Evolutionary conservation across 2,797 vertebrate genomes (phyloP).

Genomic region (Alosa sapidissima): DNA sequence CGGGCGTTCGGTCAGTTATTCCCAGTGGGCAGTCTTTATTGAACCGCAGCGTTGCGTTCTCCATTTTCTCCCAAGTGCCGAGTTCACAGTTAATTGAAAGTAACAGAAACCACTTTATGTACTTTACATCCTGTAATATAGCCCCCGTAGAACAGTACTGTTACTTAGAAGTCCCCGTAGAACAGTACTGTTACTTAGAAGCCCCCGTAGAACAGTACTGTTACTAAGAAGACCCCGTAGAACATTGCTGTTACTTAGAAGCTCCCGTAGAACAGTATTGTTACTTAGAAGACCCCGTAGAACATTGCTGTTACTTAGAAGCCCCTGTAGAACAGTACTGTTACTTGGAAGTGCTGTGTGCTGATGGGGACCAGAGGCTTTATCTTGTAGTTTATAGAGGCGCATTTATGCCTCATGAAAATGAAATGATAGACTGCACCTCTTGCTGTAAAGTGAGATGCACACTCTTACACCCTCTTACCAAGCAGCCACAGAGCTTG

Average conservation of each 20-base stretch:
- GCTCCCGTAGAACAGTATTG: too few relatives aligned
- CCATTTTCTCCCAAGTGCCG: not conserved
- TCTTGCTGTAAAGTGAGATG: not conserved
- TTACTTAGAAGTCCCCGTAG: not conserved
- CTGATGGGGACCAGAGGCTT: not conserved
- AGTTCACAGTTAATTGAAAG: slow-evolving; percentile 21
- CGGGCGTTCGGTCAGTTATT: not conserved
- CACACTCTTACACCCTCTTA: not conserved
- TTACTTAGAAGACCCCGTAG: not conserved
- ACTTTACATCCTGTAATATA: not conserved
- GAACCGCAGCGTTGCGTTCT: not conserved
- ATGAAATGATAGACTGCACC: not conserved
- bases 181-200: not conserved
- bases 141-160: not conserved
- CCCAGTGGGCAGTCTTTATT: slow-evolving; percentile 4
- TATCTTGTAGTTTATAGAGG: not conserved
- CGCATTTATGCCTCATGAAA: not conserved
- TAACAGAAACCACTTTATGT: slow-evolving; percentile 17
- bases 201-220: not conserved
- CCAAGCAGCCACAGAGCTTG: not conserved
- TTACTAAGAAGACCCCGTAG: too few relatives aligned
- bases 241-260: too few relatives aligned
- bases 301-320: too few relatives aligned
- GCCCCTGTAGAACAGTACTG: not conserved
- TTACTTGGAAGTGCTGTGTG: not conserved